These are phyloP conservation scores for Habrosyne pyritoides DNA, from an alignment of 2,888 invertebrate genomes.

Conservation along the genomic window DNA sequence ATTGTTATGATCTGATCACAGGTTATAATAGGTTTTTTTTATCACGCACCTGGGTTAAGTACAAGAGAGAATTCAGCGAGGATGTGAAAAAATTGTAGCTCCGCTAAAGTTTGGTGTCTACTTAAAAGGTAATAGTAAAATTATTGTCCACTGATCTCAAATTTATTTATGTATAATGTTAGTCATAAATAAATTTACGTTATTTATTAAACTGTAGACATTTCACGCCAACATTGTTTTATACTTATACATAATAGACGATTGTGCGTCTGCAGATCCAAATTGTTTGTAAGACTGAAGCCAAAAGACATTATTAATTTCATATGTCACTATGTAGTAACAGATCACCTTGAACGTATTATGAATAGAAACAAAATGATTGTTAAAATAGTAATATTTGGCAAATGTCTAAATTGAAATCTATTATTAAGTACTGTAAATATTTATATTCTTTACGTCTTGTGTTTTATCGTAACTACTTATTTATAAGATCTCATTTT, in stretches of 20 bases:
- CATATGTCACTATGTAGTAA: constrained; percentile 2
- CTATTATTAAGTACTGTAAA: constrained; percentile 10
- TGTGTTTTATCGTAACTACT: constrained; percentile 51
- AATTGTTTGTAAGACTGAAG: constrained; percentile 61
- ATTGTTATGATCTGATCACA: constrained; percentile 49
- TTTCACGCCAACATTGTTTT: constrained; percentile 11
- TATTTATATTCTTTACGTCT: constrained; percentile 38
- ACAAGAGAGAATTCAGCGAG: constrained; percentile 43
- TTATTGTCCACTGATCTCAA: constrained; percentile 78
- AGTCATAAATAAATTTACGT: constrained; percentile 62
- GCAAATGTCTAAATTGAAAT: constrained; percentile 8
- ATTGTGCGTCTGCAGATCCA: constrained; percentile 36
- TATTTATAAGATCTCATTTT: constrained; percentile 71
- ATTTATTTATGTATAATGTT: constrained; percentile 74
- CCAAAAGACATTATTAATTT: constrained; percentile 28
- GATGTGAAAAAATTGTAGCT: constrained; percentile 39
- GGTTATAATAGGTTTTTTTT: constrained; percentile 57
- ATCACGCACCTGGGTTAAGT: constrained; percentile 62
- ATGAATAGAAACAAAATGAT: constrained; percentile 12
- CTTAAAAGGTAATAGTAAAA: constrained; percentile 47
- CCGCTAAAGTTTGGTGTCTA: constrained; percentile 23
- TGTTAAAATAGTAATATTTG: constrained; percentile 10
- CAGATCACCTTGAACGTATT: constrained; percentile 11
- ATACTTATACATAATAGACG: background rate
- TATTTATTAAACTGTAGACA: constrained; percentile 63